Evolutionary conservation across 2,797 vertebrate genomes (phyloP), one percentile per base, ranked within the genome.

Genomic region (Vireo griseus): DNA sequence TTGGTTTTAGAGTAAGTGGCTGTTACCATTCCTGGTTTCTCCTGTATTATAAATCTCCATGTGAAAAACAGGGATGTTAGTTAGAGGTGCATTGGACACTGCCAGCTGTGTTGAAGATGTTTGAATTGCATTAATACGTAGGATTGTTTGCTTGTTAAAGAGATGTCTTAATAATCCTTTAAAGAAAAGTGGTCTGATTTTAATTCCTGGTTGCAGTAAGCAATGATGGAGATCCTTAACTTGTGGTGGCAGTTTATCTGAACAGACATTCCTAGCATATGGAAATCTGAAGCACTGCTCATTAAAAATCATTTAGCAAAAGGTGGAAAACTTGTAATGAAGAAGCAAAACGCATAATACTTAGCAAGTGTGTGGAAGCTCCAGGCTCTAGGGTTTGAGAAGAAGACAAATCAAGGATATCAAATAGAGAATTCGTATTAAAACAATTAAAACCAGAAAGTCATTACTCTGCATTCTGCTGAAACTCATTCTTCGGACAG

Each of bases 371-470:
- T 82, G 37, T 86, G 87, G 92, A 93, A 95, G 44, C 90, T 92
- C 89, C 91, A 96, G 82, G 82, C 90, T 74, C 78, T 96, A 97
- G 95, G 90, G 88, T 58, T 92, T 88, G 78, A 95, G 91, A 92
- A 95, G 80, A 95, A 57, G 76, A 90, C 80, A 92, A 91, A 71
- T 66, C 65, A 78, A 89, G 76, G 66, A 86, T 90, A 67, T 81
- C 47, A 88, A 93, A 84, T 94, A 83, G 81, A 86, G 45, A 79
- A 86, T 89, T 82, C 8, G 1, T 74, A 33, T 90, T 92, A 86
- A 74, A 88, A 52, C 68, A 65, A 69, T 72, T 90, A 18, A 58
- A 69, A 94, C 29, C 85, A 42, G 82, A 71, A 26, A 59, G 42
- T 65, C 33, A 71, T 90, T 84, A 48, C 75, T 92, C 74, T 86